phyloP scores from a whole-genome alignment of 2,888 invertebrate genomes.

The Steinernema scapterisci region DNA sequence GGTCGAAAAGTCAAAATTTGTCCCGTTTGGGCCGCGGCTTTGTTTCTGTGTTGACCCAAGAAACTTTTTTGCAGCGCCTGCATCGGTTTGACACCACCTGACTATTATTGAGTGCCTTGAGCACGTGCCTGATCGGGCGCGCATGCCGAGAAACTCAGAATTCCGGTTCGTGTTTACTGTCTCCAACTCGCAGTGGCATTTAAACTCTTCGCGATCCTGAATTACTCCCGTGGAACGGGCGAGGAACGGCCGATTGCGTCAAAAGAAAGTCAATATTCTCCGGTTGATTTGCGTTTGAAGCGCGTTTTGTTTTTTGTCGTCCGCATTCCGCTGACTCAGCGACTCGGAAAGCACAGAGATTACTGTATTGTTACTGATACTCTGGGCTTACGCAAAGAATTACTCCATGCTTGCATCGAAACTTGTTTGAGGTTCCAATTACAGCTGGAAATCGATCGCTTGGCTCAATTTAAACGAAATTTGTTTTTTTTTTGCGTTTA shows the following conservation, averaged over 20 bases:
- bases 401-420: background rate
- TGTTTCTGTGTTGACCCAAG: background rate
- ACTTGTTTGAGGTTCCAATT: background rate
- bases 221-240: background rate
- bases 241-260: background rate
- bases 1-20: background rate
- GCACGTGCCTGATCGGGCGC: background rate
- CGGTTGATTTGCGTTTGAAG: background rate
- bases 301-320: background rate
- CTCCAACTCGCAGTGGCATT: background rate
- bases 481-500: no score
- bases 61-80: background rate
- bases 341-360: background rate
- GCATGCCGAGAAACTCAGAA: background rate
- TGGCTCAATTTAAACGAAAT: no score
- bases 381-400: background rate
- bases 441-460: background rate
- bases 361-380: background rate
- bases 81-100: background rate
- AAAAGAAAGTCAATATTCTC: slow-evolving; percentile 1
- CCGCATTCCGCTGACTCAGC: background rate
- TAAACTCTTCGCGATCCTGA: background rate
- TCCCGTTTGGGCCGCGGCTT: background rate
- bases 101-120: background rate
- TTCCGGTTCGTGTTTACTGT: background rate